Evolutionary conservation across 2,113 vertebrate genomes (phyloP).

Genomic region (Poecilia latipinna): DNA sequence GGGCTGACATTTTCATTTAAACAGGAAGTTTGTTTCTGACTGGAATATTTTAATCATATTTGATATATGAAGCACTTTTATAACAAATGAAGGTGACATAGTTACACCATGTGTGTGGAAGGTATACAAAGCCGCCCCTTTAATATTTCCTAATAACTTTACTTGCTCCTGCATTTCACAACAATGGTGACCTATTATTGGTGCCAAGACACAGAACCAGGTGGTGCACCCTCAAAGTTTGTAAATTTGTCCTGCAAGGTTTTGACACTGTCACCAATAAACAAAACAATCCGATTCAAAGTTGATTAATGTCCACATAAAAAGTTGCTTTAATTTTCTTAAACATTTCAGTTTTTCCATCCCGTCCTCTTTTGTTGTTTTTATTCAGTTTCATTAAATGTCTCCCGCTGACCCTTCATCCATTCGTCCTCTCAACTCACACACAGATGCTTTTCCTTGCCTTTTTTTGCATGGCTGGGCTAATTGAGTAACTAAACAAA

Average conservation of each 20-base stretch:
- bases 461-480: slow-evolving; percentile 88
- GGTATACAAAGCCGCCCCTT: no score
- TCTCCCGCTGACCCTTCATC: slow-evolving; percentile 51
- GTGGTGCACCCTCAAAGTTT: background rate
- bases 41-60: no score
- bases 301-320: no score
- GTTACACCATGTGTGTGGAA: no score
- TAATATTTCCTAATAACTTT: no score
- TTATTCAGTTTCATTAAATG: slow-evolving; percentile 60
- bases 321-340: slow-evolving; percentile 67
- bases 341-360: slow-evolving; percentile 44
- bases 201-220: background rate
- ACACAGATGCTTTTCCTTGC: slow-evolving; percentile 60
- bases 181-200: background rate
- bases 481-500: slow-evolving; percentile 99
- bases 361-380: slow-evolving; percentile 51
- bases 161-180: no score
- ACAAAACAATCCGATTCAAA: no score
- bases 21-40: no score
- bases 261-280: background rate
- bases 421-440: slow-evolving; percentile 51
- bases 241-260: background rate
- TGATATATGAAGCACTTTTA: no score
- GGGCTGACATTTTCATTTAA: no score
- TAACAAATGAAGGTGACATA: no score